These are phyloP conservation scores for Mylabris sibirica DNA, from an alignment of 2,888 invertebrate genomes.

Conservation along the genomic window DNA sequence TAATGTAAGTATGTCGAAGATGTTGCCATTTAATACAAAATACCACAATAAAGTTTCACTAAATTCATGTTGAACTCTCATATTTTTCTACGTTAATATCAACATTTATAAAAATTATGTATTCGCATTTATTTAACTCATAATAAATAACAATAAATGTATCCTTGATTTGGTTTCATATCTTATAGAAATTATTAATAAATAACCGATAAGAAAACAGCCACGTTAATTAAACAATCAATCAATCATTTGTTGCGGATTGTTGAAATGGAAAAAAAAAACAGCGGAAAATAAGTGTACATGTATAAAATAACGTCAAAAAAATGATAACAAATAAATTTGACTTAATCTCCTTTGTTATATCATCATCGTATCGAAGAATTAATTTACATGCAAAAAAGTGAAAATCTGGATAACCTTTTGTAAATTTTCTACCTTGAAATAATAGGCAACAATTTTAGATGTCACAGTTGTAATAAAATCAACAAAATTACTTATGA, in stretches of 20 bases:
- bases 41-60: background rate
- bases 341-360: background rate
- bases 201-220: background rate
- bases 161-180: background rate
- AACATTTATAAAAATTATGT: too few relatives aligned
- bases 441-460: too few relatives aligned
- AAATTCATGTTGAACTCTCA: background rate
- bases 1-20: slow-evolving; percentile 5
- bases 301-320: too few relatives aligned
- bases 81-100: background rate
- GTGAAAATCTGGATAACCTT: background rate
- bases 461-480: background rate
- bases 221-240: background rate
- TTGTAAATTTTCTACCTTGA: background rate
- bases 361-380: background rate
- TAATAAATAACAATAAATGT: background rate
- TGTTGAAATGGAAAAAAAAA: background rate
- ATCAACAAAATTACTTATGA: background rate
- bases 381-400: background rate
- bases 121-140: background rate
- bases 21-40: background rate
- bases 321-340: background rate
- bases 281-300: too few relatives aligned
- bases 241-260: background rate
- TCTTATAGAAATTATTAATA: background rate